Evolutionary conservation across 2,888 invertebrate species (phyloP), one percentile per base, ranked within the genome.

Genomic region (Lacanobia wlatinum): DNA sequence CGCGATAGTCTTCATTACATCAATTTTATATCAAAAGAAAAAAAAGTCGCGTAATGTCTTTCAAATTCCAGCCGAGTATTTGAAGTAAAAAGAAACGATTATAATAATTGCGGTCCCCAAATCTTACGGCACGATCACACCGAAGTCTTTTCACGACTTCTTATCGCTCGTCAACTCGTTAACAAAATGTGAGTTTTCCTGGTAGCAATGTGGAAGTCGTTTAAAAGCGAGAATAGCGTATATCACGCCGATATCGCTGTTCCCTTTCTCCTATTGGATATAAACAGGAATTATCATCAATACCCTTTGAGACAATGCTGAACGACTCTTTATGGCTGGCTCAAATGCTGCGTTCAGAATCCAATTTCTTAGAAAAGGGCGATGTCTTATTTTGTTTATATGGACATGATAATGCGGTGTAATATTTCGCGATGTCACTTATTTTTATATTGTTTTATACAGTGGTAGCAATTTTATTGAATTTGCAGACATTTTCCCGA

Each of bases 281-380:
- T 92, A 92, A 92, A 92, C 88, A 91, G 91, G 90, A 92, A 92
- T 93, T 90, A 92, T 91, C 91, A 92, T 92, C 93, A 92, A 92
- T 92, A 91, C 90, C 89, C 87, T 90, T 87, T 87, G 88, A 90
- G 88, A 89, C 91, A 89, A 90, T 90, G 89, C 89, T 88, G 88
- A 89, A 87, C 87, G 86, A 89, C 88, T 91, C 89, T 92, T 91
- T 92, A 92, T 88, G 87, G 88, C 79, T 85, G 84, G 87, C 88
- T 89, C 87, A 87, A 87, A 87, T 86, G 73, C 71, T 88, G 87
- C 87, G 87, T 87, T 88, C 73, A 79, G 82, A 88, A 90, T 90
- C 89, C 92, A 92, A 92, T 93, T 92, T 90, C 91, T 90, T 89
- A 89, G 89, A 90, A 78, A 86, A 77, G 59, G 76, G 60, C 48